Evolutionary conservation across 2,797 vertebrate species (phyloP).

Genomic region (Poecilia gillii): DNA sequence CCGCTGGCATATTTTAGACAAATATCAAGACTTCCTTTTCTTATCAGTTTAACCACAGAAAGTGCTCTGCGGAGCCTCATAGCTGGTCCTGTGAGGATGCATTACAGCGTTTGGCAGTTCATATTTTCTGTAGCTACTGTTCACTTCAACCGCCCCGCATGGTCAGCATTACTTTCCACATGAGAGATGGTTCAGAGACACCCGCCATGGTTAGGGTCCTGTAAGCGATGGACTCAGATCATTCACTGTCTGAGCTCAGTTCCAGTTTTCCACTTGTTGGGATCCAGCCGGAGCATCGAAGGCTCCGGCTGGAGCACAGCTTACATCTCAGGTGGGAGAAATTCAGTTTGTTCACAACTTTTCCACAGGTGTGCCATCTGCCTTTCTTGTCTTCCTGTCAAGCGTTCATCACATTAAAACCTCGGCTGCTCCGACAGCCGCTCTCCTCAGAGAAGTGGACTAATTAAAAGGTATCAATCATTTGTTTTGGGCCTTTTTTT

Average conservation of each 20-base stretch:
- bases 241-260: constrained; percentile 40
- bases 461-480: constrained; percentile 79
- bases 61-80: constrained; percentile 36
- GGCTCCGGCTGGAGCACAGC: constrained; percentile 55
- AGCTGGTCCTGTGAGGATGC: constrained; percentile 45
- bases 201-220: constrained; percentile 57
- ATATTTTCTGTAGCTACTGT: constrained; percentile 61
- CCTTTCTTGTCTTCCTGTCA: constrained; percentile 54
- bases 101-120: constrained; percentile 39
- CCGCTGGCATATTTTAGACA: constrained; percentile 43
- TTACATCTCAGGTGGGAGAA: constrained; percentile 68
- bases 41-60: constrained; percentile 18
- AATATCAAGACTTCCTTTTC: constrained; percentile 46
- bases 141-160: constrained; percentile 56
- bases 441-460: constrained; percentile 69
- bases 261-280: constrained; percentile 49
- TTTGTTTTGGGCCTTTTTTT: constrained; percentile 49
- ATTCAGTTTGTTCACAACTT: constrained; percentile 54
- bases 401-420: constrained; percentile 71
- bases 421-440: constrained; percentile 55
- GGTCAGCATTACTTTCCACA: constrained; percentile 63
- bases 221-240: constrained; percentile 50
- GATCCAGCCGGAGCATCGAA: constrained; percentile 25
- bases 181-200: constrained; percentile 60
- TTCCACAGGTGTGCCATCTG: constrained; percentile 74